phyloP scores from a whole-genome alignment of 1,140 invertebrate genomes.

The Grapholita molesta region DNA sequence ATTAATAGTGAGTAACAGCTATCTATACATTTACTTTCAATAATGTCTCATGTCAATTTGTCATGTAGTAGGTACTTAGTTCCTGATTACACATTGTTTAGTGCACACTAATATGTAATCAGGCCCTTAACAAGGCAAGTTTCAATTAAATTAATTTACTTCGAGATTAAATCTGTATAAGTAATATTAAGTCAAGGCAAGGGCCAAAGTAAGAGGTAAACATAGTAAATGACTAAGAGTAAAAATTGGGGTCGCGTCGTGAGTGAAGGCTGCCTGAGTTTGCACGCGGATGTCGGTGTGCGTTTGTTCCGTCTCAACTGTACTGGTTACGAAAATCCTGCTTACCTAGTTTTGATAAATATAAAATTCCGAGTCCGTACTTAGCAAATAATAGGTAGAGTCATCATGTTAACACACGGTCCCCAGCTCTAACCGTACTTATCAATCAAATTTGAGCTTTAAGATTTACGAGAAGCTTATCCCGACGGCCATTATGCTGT shows the following conservation, averaged over 20 bases:
- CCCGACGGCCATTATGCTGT: too few species aligned
- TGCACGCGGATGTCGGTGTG: not conserved
- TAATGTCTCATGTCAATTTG: too few species aligned
- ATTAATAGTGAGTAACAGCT: too few species aligned
- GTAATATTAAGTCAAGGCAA: conserved; percentile 3
- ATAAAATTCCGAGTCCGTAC: not conserved
- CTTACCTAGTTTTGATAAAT: not conserved
- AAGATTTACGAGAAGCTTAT: too few species aligned
- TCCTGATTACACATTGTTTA: too few species aligned
- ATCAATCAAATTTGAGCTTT: too few species aligned
- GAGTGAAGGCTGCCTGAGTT: not conserved
- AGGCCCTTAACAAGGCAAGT: not conserved
- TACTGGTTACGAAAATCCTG: not conserved
- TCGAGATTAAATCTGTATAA: not conserved
- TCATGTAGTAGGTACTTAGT: too few species aligned
- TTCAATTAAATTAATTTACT: not conserved
- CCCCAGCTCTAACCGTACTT: not conserved
- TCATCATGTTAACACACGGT: not conserved
- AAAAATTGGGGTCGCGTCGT: conserved; percentile 5
- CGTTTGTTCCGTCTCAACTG: not conserved
- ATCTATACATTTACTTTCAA: too few species aligned
- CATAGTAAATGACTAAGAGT: not conserved
- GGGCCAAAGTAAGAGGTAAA: conserved; percentile 5
- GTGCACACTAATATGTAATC: too few species aligned
- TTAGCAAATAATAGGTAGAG: not conserved